Percentiles rank a stretch among this genome's conserved stretches.
Conservation (phyloP, 2,888 invertebrate genomes). For the Nemoura dubitans region DNA sequence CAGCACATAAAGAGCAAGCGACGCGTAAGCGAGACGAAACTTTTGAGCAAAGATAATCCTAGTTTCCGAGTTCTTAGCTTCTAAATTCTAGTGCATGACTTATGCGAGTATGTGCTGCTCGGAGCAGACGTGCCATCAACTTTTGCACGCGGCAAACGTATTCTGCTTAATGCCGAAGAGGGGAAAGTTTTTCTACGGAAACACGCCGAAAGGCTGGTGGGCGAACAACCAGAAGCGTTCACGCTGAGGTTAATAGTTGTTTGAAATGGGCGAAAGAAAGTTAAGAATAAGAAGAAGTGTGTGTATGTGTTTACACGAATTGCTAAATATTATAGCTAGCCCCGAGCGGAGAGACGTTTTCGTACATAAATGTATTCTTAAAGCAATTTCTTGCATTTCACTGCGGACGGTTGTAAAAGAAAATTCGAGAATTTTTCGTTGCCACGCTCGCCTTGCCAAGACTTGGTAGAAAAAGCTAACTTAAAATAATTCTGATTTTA, state of each 20-base stretch:
- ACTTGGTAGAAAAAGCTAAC: not conserved
- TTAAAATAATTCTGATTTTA: not conserved
- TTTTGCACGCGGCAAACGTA: not conserved
- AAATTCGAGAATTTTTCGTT: not conserved
- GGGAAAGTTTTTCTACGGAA: not conserved
- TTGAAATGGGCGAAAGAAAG: not conserved
- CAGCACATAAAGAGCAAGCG: not conserved
- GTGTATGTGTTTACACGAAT: not conserved
- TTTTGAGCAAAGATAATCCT: not conserved
- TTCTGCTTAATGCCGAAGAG: not conserved
- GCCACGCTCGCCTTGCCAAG: not conserved
- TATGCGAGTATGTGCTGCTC: not conserved
- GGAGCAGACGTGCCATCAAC: not conserved
- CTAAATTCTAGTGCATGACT: not conserved
- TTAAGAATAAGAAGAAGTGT: not conserved
- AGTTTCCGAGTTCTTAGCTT: conserved; percentile 4
- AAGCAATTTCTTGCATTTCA: not conserved
- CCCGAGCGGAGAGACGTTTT: not conserved
- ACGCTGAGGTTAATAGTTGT: not conserved
- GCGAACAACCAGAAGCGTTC: not conserved
- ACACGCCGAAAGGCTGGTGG: not conserved
- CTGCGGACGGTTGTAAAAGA: not conserved
- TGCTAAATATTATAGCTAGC: not conserved
- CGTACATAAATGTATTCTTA: not conserved
- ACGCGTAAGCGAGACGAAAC: not conserved